Conservation (phyloP, 53 echinoderm and acorn worm species). For the Paelopatides confundens region DNA sequence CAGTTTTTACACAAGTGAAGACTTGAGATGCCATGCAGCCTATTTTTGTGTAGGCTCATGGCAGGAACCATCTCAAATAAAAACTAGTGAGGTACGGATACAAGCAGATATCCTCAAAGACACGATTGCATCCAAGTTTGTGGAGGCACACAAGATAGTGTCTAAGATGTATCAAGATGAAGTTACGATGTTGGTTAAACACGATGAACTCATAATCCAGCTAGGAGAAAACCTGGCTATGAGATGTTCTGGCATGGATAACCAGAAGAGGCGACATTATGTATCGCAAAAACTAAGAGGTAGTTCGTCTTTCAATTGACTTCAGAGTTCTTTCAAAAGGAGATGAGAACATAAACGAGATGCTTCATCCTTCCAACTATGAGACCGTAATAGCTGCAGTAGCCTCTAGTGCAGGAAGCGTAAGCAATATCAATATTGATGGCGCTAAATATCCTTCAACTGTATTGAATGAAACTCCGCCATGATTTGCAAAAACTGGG, state of each 20-base stretch:
- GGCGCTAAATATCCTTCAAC: background rate
- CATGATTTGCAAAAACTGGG: slow-evolving; percentile 13
- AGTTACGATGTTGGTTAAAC: background rate
- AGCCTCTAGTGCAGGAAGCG: too few species aligned
- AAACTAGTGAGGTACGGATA: too few species aligned
- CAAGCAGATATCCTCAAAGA: too few species aligned
- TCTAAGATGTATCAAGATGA: too few species aligned
- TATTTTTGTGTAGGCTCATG: background rate
- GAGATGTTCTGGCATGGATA: background rate
- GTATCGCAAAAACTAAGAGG: background rate
- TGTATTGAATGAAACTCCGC: slow-evolving; percentile 8
- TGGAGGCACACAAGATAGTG: too few species aligned
- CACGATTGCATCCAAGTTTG: too few species aligned
- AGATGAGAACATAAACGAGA: too few species aligned
- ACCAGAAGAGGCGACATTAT: background rate
- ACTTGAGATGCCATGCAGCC: background rate
- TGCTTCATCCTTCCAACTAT: too few species aligned
- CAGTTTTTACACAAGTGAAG: background rate
- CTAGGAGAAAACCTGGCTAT: background rate
- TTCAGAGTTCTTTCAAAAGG: background rate
- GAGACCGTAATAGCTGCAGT: too few species aligned
- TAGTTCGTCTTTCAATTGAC: background rate
- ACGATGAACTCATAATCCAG: background rate
- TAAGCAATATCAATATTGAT: background rate
- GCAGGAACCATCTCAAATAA: too few species aligned